Base-by-base conservation (phyloP, 1,140 invertebrate species). In the Paralvinella palmiformis region DNA sequence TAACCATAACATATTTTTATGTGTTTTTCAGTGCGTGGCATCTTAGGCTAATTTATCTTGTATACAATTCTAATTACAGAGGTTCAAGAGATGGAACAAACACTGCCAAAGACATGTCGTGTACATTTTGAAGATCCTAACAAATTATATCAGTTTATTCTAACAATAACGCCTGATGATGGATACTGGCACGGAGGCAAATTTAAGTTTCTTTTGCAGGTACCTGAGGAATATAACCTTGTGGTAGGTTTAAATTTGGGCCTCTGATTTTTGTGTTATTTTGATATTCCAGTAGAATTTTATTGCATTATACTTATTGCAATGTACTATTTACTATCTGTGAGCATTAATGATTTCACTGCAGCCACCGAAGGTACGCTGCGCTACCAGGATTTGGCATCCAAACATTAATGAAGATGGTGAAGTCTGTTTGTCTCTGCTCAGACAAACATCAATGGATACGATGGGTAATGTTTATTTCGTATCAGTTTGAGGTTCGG, bases 201-300 rank as follows among this genome's bases (percentile, higher is more conserved):
- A 67, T 97, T 95, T 82, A 84, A 85, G 72, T 97, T 97, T 81
- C 85, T 86, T 75, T 86, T 97, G 69, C 84, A 85, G 76, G 89
- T 96, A 56, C 89, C 91, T 6, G 91, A 94, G 77, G 94, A 96
- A 61, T 97, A 97, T 84, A 97, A 97, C 82, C 94, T 95, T 87
- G 87, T 89, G 76, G 91, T 94, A 86, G 81, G 85, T 81, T 72
- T 53, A 27, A 63, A 15, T 35, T 13, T 48, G 17, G 32, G 48
- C 3, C 15, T 15, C 33, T 15, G 1, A 29, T 45, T 50, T 45
- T 62, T 22, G 22, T 29, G 33, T 48, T 27, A 36, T 13, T 60
- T 63, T 35, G 60, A n/a, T 53, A 59, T 55, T 53, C 7, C 55
- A 37, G 37, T 44, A 44, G n/a, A 44, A 44, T 44, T 15, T 44